Evolutionary conservation across 2,797 vertebrate genomes (phyloP).

Genomic region (Lacerta viridis): DNA sequence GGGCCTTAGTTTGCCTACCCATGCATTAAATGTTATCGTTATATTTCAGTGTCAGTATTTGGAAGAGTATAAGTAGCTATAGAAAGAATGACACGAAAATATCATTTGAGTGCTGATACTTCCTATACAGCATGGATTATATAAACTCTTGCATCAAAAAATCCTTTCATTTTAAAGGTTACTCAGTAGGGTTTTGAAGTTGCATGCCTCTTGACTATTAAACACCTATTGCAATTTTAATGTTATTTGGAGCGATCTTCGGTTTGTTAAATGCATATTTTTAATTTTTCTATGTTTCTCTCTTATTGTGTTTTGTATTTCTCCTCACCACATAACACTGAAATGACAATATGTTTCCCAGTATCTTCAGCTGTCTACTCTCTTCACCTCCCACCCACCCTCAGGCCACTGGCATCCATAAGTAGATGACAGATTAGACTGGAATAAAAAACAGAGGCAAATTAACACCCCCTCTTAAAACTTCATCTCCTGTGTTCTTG

Average conservation of each 20-base stretch:
- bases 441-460: neutral
- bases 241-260: neutral
- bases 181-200: neutral
- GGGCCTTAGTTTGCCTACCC: no score
- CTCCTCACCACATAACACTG: neutral
- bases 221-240: neutral
- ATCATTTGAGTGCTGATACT: neutral
- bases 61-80: neutral
- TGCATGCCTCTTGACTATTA: neutral
- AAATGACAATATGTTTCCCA: neutral
- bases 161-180: neutral
- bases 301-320: neutral
- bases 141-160: neutral
- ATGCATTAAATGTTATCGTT: neutral
- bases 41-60: neutral
- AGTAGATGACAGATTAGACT: neutral
- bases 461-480: neutral
- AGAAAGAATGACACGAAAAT: neutral
- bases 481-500: neutral
- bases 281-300: neutral
- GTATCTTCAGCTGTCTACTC: neutral
- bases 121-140: neutral
- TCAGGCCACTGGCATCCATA: neutral
- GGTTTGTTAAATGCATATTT: neutral
- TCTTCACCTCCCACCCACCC: neutral